Conservation (phyloP, 2,113 vertebrate species). For the Pangasianodon hypophthalmus region DNA sequence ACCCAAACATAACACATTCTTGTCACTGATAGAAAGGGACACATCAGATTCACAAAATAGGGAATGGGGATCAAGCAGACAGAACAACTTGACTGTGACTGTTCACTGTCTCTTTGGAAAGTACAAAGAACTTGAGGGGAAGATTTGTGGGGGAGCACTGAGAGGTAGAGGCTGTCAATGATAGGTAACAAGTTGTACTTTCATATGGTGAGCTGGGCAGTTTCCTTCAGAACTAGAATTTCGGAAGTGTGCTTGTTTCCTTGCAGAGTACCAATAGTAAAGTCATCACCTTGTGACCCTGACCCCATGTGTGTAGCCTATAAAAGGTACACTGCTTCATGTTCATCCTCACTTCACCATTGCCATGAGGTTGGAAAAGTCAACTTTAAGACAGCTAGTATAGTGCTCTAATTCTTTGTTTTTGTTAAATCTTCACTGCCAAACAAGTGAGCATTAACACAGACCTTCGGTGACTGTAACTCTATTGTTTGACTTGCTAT, state of each 20-base stretch:
- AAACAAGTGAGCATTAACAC: neutral
- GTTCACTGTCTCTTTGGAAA: neutral
- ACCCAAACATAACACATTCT: neutral
- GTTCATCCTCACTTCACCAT: neutral
- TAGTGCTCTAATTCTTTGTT: too few relatives aligned
- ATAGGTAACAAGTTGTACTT: neutral
- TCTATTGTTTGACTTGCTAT: neutral
- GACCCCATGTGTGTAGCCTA: neutral
- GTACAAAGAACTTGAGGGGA: neutral
- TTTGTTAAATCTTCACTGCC: neutral
- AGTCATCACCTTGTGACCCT: neutral
- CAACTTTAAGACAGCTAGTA: neutral
- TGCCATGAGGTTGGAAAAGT: neutral
- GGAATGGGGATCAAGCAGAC: neutral
- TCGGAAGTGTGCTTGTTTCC: neutral
- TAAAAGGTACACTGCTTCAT: neutral
- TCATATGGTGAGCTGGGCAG: neutral
- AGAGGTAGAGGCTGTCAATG: conserved; percentile 42
- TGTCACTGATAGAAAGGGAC: neutral
- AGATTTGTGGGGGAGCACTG: conserved; percentile 37
- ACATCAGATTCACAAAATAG: neutral
- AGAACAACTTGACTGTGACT: neutral
- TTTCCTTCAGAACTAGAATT: neutral
- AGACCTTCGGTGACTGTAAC: neutral
- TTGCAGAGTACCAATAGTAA: neutral